Percentiles rank a stretch among this genome's conserved stretches.
Conservation (phyloP, 2,797 vertebrate species). For the Clarias laeviceps region DNA sequence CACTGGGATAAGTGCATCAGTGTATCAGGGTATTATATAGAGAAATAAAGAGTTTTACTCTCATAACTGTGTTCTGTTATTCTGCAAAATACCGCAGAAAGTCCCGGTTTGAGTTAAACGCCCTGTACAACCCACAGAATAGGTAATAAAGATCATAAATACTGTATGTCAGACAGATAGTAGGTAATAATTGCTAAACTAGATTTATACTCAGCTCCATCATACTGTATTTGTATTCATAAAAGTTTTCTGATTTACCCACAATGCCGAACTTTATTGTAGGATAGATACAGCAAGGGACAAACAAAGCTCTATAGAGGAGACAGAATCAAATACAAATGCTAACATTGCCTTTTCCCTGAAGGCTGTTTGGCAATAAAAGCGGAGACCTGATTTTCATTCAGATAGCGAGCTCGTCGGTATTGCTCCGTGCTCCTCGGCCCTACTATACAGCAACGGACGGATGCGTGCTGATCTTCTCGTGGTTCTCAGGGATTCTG, state of each 20-base stretch:
- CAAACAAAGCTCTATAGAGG: slow-evolving; percentile 32
- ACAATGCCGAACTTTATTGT: slow-evolving; percentile 50
- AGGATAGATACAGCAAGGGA: slow-evolving; percentile 11
- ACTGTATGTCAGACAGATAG: background rate
- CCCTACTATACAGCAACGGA: slow-evolving; percentile 36
- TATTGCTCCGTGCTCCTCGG: slow-evolving; percentile 39
- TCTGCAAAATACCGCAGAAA: too few relatives aligned
- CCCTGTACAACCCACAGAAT: background rate
- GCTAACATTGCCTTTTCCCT: slow-evolving; percentile 63
- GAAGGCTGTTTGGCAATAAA: slow-evolving; percentile 63
- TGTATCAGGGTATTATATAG: too few relatives aligned
- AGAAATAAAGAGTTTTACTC: too few relatives aligned
- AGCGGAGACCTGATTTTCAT: slow-evolving; percentile 65
- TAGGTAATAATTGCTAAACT: background rate
- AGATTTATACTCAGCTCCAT: background rate
- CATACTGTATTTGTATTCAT: slow-evolving; percentile 31
- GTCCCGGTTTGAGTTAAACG: too few relatives aligned
- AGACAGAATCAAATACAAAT: slow-evolving; percentile 59
- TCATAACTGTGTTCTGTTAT: too few relatives aligned
- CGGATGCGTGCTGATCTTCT: slow-evolving; percentile 57
- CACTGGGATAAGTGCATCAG: too few relatives aligned
- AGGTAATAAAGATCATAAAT: background rate
- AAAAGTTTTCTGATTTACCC: slow-evolving; percentile 39
- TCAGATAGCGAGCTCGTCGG: slow-evolving; percentile 61
- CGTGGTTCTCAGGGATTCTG: slow-evolving; percentile 63